Base-by-base conservation (phyloP, 1,140 invertebrate genomes). In the Caenorhabditis latens region DNA sequence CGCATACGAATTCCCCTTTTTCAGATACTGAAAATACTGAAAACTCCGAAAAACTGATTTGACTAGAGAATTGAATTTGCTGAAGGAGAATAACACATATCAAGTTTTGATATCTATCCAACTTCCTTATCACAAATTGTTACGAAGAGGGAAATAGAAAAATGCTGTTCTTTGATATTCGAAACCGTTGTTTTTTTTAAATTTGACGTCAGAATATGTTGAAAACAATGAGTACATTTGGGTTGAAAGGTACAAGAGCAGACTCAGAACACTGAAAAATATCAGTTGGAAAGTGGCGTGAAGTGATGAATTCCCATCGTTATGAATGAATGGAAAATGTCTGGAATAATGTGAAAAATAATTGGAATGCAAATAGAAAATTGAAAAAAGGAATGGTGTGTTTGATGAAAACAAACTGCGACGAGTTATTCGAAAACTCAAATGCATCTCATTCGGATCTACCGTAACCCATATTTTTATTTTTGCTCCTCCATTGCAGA, bases 101-200 rank as follows among this genome's bases (percentile, higher is more conserved):
- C 21, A 61, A 61, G 57, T 61, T 61, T 24, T 24, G 8, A 32
- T n/a, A 61, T 61, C 19, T n/a, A 5, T 24, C 9, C 57, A 61
- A 61, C 57, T 61, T 61, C 57, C 57, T 61, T 24, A 61, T 61
- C 21, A 61, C n/a, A 21, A n/a, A 61, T 61, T n/a, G 8, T 61
- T 61, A 61, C n/a, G 57, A 61, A 5, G n/a, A 53, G 11, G 2
- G 11, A 53, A 53, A 53, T 11, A 3, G 50, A 14, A 14, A 16
- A 53, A 63, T 21, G 19, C 9, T 40, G 24, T 63, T 63, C 61
- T 63, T 63, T 63, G 61, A 63, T 63, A 63, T 63, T 63, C 58
- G 13, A 63, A 63, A 63, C 58, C n/a, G 40, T 63, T 63, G 58
- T 63, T 63, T 63, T 63, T 63, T 63, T 63, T 63, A 0, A 32